A percentile compares a stretch with the other conserved stretches of the same genome.
Evolutionary conservation across 2,797 vertebrate genomes (phyloP).

Genomic region (Champsocephalus esox): DNA sequence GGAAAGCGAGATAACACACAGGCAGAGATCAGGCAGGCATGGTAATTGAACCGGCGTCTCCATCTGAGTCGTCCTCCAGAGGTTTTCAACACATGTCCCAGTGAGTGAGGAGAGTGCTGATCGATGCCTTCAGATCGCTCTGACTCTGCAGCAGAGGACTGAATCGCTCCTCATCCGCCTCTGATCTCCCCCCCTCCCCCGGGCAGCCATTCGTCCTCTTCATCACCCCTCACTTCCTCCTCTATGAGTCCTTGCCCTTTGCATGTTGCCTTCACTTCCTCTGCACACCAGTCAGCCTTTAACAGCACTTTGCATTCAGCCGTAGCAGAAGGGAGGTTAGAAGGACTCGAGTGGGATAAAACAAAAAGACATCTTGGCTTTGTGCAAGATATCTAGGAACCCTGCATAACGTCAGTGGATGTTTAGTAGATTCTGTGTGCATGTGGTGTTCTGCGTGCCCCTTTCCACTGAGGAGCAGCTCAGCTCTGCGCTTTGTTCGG

Average conservation of each 20-base stretch:
- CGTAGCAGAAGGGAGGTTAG: slow-evolving; percentile 6
- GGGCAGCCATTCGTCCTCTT: slow-evolving; percentile 25
- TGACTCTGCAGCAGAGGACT: slow-evolving; percentile 35
- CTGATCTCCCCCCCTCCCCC: slow-evolving; percentile 18
- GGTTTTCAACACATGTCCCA: slow-evolving; percentile 69
- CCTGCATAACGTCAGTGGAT: neutral
- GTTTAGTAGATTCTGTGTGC: neutral
- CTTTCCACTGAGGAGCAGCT: too few species aligned
- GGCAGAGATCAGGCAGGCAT: slow-evolving; percentile 39
- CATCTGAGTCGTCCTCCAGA: slow-evolving; percentile 56
- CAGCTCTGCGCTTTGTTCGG: too few species aligned
- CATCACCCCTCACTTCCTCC: slow-evolving; percentile 28
- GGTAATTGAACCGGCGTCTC: slow-evolving; percentile 67
- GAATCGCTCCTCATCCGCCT: slow-evolving; percentile 23
- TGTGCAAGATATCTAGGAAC: neutral
- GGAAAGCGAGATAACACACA: slow-evolving; percentile 11
- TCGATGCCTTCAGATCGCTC: slow-evolving; percentile 55
- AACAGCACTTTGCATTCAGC: slow-evolving; percentile 35
- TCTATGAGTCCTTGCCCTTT: slow-evolving; percentile 46
- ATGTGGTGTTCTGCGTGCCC: neutral
- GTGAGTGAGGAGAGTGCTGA: slow-evolving; percentile 62
- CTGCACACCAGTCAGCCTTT: slow-evolving; percentile 43
- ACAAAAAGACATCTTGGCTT: slow-evolving; percentile 12
- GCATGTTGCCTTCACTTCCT: slow-evolving; percentile 46
- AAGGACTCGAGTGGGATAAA: neutral